Conservation (phyloP, 1,140 invertebrate genomes). For the Eufriesea mexicana region DNA sequence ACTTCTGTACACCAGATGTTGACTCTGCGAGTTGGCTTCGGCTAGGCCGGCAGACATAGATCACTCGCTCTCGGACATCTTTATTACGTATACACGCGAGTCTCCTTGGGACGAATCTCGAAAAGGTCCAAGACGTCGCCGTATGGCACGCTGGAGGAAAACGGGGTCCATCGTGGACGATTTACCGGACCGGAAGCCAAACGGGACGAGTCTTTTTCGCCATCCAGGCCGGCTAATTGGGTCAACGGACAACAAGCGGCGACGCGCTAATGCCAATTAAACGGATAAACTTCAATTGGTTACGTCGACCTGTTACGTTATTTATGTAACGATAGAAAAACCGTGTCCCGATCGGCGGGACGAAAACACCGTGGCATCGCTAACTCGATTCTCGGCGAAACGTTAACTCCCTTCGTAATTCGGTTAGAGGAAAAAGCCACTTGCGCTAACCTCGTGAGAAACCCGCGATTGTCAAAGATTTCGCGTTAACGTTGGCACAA, state of each 20-base stretch:
- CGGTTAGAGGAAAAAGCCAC: neutral
- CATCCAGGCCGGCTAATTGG: conserved; percentile 16
- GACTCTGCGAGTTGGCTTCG: neutral
- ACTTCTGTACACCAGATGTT: conserved; percentile 5
- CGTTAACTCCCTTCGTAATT: neutral
- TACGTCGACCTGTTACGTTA: conserved; percentile 28
- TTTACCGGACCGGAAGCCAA: neutral
- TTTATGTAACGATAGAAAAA: neutral
- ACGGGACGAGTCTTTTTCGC: neutral
- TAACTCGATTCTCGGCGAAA: neutral
- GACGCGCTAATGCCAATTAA: conserved; percentile 38
- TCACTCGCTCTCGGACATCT: neutral
- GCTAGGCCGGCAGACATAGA: neutral
- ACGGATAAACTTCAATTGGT: conserved; percentile 27
- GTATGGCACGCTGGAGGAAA: neutral
- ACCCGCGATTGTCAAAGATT: neutral
- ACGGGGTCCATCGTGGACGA: neutral
- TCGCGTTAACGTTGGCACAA: neutral
- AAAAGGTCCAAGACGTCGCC: neutral
- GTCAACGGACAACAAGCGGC: conserved; percentile 24
- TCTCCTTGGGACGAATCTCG: neutral
- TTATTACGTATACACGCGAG: neutral
- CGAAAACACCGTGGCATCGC: neutral
- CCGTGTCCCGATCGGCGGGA: neutral
- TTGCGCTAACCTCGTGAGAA: neutral